Conservation (phyloP, 2,113 vertebrate genomes). For the Coptodon bakossiorum region DNA sequence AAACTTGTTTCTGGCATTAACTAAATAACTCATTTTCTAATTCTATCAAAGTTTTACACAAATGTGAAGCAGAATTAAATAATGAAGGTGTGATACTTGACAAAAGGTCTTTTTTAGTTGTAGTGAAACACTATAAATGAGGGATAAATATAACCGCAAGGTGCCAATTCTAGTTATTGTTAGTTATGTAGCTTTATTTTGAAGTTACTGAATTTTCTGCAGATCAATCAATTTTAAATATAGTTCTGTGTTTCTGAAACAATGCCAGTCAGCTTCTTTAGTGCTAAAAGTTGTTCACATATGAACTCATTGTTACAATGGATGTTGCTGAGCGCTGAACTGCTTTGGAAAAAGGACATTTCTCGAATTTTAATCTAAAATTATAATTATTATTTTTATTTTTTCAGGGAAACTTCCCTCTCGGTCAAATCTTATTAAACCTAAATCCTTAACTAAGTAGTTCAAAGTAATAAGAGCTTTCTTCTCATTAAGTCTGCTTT, state of each 20-base stretch:
- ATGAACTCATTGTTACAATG: not conserved
- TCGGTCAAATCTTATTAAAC: not conserved
- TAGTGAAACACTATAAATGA: not conserved
- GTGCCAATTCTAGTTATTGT: fast-evolving
- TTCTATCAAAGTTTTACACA: not conserved
- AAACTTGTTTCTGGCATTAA: not conserved
- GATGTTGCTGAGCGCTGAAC: fast-evolving
- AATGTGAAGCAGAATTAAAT: not conserved
- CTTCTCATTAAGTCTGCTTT: not conserved
- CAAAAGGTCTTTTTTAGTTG: not conserved
- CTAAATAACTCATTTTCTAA: not conserved
- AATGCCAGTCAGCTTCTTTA: not conserved
- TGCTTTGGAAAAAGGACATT: not conserved
- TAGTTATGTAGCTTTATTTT: not conserved
- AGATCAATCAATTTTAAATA: not conserved
- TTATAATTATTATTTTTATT: not conserved
- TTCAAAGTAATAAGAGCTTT: not conserved
- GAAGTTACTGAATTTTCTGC: not conserved
- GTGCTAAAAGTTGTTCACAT: not conserved
- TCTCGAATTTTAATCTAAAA: not conserved
- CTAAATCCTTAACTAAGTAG: not conserved
- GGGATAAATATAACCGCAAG: fast-evolving
- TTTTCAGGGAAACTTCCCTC: not conserved
- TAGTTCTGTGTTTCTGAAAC: fast-evolving
- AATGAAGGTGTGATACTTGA: not conserved